Percentiles rank a stretch among this genome's conserved stretches.
Conservation (phyloP, 2,797 vertebrate genomes). For the Scomberomorus guttatus region DNA sequence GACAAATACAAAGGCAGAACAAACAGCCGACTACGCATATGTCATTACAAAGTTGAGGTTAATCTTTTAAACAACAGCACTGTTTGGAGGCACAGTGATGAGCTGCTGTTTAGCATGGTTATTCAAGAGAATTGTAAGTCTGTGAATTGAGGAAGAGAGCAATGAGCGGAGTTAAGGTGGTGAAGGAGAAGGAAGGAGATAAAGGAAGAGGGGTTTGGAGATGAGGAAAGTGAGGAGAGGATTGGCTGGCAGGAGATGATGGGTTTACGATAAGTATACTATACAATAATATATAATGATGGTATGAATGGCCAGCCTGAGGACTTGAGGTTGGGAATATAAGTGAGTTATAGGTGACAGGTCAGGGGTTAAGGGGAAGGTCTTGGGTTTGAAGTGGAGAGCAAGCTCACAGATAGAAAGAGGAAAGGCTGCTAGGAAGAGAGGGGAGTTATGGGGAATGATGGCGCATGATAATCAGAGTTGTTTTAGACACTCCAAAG, state of each 20-base stretch:
- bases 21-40: constrained; percentile 32
- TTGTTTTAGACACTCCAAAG: constrained; percentile 67
- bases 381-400: constrained; percentile 18
- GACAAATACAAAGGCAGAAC: constrained; percentile 8
- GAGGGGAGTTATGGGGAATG: constrained; percentile 17
- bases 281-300: constrained; percentile 6
- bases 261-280: background rate
- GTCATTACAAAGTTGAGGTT: constrained; percentile 19
- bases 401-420: constrained; percentile 18
- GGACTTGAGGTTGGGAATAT: background rate
- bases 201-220: background rate
- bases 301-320: background rate
- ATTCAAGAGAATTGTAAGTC: constrained; percentile 14
- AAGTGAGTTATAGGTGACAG: constrained; percentile 2
- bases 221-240: background rate
- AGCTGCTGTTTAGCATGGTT: constrained; percentile 15
- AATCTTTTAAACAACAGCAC: constrained; percentile 24
- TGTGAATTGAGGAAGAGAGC: background rate
- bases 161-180: constrained; percentile 1
- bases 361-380: constrained; percentile 21
- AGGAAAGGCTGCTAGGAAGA: constrained; percentile 11
- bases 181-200: background rate
- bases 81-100: constrained; percentile 7
- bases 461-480: constrained; percentile 45
- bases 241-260: background rate